Conservation (phyloP, 1,140 invertebrate species). For the Hirudo medicinalis region DNA sequence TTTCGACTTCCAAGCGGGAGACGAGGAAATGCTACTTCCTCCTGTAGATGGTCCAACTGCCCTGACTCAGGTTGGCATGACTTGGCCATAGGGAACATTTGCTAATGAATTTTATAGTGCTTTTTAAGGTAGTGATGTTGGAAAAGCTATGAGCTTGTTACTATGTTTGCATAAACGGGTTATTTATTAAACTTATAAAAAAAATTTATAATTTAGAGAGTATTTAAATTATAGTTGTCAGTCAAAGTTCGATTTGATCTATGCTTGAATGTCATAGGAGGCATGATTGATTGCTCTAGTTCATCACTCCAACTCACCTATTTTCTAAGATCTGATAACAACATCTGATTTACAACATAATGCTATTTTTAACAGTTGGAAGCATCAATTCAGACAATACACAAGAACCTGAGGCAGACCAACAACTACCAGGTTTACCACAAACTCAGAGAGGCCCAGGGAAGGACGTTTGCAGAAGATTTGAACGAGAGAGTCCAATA, state of each 20-base stretch:
- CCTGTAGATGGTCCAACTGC: not conserved
- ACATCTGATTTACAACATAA: conserved; percentile 50
- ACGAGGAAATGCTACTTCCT: not conserved
- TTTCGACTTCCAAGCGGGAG: conserved; percentile 67
- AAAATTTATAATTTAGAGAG: too few relatives aligned
- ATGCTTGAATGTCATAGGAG: too few relatives aligned
- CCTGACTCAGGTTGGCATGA: conserved; percentile 6
- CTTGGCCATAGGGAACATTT: too few relatives aligned
- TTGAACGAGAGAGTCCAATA: conserved; percentile 76
- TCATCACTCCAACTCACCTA: not conserved
- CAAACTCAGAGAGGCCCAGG: conserved; percentile 72
- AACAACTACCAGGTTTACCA: conserved; percentile 90
- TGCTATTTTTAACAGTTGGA: conserved; percentile 57
- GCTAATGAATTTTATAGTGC: too few relatives aligned
- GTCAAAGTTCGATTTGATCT: too few relatives aligned
- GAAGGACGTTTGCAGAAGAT: conserved; percentile 82
- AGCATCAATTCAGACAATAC: conserved; percentile 70
- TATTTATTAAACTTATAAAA: too few relatives aligned
- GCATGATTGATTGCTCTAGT: too few relatives aligned
- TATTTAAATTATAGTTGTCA: too few relatives aligned
- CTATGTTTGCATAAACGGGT: too few relatives aligned
- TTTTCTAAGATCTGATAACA: not conserved
- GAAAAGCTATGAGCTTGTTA: too few relatives aligned
- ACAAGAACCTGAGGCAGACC: conserved; percentile 68
- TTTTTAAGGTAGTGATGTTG: too few relatives aligned